These are phyloP conservation scores for Rafetus swinhoei DNA, from an alignment of 2,113 vertebrate species.

Conservation along the genomic window DNA sequence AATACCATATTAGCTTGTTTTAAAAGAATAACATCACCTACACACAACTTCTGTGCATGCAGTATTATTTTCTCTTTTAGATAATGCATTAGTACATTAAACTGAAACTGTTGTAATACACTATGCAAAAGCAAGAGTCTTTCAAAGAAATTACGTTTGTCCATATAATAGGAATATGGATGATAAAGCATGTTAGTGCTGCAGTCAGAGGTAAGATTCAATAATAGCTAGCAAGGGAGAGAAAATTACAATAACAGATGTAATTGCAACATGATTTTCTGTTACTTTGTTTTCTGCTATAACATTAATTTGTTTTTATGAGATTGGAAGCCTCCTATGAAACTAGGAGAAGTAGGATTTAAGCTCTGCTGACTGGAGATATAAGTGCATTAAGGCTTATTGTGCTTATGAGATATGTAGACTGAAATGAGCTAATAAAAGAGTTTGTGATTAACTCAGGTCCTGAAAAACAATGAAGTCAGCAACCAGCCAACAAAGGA, in stretches of 20 bases:
- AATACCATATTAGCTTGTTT: neutral
- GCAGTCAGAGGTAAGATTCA: neutral
- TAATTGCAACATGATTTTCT: neutral
- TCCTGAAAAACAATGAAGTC: fast-evolving
- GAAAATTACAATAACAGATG: neutral
- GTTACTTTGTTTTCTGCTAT: neutral
- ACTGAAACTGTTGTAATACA: neutral
- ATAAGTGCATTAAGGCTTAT: neutral
- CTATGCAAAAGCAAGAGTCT: neutral
- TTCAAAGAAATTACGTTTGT: neutral
- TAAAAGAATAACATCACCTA: neutral
- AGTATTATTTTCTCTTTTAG: neutral
- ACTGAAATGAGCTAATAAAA: neutral
- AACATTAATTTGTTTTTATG: neutral
- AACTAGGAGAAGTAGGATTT: neutral
- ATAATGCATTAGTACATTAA: neutral
- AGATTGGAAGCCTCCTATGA: neutral
- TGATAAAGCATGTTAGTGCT: neutral
- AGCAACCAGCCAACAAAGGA: neutral
- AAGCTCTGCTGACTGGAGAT: neutral
- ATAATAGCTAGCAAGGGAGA: neutral
- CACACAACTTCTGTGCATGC: neutral
- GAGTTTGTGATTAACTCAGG: neutral
- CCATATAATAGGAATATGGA: neutral
- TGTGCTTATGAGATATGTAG: neutral